Evolutionary conservation across 1,140 invertebrate genomes (phyloP).

Genomic region (Dryas iulia): DNA sequence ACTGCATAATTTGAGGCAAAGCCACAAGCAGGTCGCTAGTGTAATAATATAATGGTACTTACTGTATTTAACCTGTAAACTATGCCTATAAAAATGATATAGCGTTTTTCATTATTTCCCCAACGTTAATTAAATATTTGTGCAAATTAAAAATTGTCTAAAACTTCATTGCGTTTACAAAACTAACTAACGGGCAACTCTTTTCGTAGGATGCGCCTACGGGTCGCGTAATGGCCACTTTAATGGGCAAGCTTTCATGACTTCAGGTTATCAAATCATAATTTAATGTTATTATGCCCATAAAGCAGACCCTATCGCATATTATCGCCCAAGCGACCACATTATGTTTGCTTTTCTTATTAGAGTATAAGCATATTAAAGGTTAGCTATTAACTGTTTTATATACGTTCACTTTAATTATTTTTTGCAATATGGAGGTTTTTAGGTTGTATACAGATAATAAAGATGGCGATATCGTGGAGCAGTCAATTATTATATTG

Average conservation of each 20-base stretch:
- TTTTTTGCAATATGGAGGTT: neutral
- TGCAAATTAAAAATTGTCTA: neutral
- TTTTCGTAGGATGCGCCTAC: slow-evolving; percentile 12
- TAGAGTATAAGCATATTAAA: slow-evolving; percentile 15
- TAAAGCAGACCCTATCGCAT: slow-evolving; percentile 21
- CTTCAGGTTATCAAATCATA: slow-evolving; percentile 33
- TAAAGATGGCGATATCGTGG: too few species aligned
- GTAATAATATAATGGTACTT: too few species aligned
- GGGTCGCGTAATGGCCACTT: slow-evolving; percentile 20
- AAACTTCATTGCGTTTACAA: neutral
- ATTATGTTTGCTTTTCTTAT: slow-evolving; percentile 24
- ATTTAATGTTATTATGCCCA: slow-evolving; percentile 29
- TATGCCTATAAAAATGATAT: too few species aligned
- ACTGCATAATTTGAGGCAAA: too few species aligned
- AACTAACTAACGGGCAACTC: slow-evolving; percentile 5
- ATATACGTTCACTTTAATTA: neutral
- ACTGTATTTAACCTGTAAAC: too few species aligned
- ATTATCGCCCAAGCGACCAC: slow-evolving; percentile 13
- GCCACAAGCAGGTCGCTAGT: too few species aligned
- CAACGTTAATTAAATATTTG: too few species aligned
- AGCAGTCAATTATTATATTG: too few species aligned
- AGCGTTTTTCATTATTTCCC: too few species aligned
- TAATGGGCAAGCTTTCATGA: slow-evolving; percentile 23
- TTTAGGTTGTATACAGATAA: too few species aligned
- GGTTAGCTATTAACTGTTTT: neutral